Evolutionary conservation across 2,888 invertebrate species (phyloP), one percentile per base, ranked within the genome.

Genomic region (Drosophila subsilvestris): DNA sequence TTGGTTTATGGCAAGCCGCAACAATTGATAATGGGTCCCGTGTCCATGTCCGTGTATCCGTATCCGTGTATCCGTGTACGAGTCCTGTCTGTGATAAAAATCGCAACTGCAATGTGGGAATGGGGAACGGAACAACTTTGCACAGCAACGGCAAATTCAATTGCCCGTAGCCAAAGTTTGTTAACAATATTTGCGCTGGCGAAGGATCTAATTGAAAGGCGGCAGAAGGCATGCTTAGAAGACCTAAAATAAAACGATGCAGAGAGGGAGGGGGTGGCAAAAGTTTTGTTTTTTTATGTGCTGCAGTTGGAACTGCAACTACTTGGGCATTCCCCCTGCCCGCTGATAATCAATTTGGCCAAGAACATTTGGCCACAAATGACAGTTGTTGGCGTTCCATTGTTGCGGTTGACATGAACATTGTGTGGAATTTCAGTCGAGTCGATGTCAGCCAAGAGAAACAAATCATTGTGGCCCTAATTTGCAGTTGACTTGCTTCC

Each of bases 331-430:
- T 53, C 18, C 48, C 9, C 20, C 20, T 20, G 17, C 61, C 29
- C 14, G 25, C 61, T 88, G 89, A 76, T 85, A 88, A 86, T 88
- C 85, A 88, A 86, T 86, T 86, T 88, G 71, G 66, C 77, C 58
- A 57, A 70, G 71, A 61, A 59, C 50, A 62, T 62, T 75, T 70
- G 67, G 67, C 69, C 79, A 73, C 67, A 70, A 82, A 82, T 67
- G 78, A 75, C 82, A 82, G 66, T 77, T 79, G 69, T 25, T 66
- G 63, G 42, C 73, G 58, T 60, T 61, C 43, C 62, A 54, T 65
- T 65, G 63, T 47, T 59, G 69, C 84, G 63, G 77, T 87, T 82
- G 88, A 85, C 88, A 88, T 86, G 84, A 77, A 84, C 75, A 63
- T 65, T 60, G 55, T 60, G 53, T 65, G 85, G 86, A 84, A 84